phyloP scores from a whole-genome alignment of 2,113 vertebrate genomes.

The Naja naja region DNA sequence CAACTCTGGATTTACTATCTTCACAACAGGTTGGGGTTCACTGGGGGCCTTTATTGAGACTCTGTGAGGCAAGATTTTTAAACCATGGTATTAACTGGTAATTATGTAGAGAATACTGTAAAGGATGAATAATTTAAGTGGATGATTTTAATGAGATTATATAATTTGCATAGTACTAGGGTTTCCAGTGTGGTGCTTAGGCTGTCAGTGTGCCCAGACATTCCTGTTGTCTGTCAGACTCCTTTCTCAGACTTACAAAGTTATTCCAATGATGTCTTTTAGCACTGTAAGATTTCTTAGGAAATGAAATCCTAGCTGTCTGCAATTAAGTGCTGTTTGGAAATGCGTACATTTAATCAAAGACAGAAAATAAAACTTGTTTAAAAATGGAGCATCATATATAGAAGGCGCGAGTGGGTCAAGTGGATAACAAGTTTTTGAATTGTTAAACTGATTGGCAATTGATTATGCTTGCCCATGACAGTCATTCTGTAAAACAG shows the following conservation, averaged over 20 bases:
- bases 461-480: not conserved
- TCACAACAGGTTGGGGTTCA: not conserved
- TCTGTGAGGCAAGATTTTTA: not conserved
- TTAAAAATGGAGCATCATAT: not conserved
- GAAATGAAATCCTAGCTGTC: not conserved
- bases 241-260: not conserved
- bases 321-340: not conserved
- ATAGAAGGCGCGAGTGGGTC: not conserved
- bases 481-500: not conserved
- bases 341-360: not conserved
- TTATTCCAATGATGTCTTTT: not conserved
- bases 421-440: not conserved
- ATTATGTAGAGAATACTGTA: not conserved
- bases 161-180: not conserved
- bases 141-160: not conserved
- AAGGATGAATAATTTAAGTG: not conserved
- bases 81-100: not conserved
- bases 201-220: not conserved
- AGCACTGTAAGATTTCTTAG: not conserved
- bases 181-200: not conserved
- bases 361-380: not conserved
- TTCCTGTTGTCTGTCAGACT: not conserved
- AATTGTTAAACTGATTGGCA: not conserved
- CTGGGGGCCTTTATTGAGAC: not conserved
- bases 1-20: not conserved